Conservation (phyloP, 2,113 vertebrate species). For the Bucco capensis region DNA sequence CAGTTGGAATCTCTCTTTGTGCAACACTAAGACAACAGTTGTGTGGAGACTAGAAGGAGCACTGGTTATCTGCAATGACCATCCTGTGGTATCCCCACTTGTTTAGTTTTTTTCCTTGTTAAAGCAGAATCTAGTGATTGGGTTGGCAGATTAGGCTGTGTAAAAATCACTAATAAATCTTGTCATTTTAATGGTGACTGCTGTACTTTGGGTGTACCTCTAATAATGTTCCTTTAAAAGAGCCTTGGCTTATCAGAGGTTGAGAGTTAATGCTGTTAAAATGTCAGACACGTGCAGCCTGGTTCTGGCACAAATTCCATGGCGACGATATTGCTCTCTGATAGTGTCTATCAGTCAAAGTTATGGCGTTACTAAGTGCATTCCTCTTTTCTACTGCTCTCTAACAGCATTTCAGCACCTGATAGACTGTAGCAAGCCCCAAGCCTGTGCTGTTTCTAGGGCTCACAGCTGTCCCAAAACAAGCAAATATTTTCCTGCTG, state of each 20-base stretch:
- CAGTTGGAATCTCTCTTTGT: neutral
- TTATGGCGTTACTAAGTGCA: slow-evolving; percentile 14
- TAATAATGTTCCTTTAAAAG: neutral
- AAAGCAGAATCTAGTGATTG: neutral
- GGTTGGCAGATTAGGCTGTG: neutral
- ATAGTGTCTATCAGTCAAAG: neutral
- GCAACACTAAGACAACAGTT: neutral
- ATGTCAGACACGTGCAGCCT: slow-evolving; percentile 9
- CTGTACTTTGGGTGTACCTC: neutral
- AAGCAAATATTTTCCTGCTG: neutral
- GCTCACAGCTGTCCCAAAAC: neutral
- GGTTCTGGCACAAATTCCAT: slow-evolving; percentile 7
- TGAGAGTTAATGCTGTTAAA: slow-evolving; percentile 23
- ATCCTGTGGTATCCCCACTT: neutral
- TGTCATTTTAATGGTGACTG: slow-evolving; percentile 16
- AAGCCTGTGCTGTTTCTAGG: neutral
- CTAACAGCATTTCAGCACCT: slow-evolving; percentile 50
- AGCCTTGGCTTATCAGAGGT: neutral
- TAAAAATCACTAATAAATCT: slow-evolving; percentile 1
- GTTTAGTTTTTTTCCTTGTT: neutral
- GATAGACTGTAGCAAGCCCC: neutral
- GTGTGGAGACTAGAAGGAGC: rapidly evolving
- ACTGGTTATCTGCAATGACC: neutral
- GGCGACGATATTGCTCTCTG: neutral
- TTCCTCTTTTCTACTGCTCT: slow-evolving; percentile 43